These are phyloP conservation scores for Chaetophractus vellerosus DNA, from an alignment of 2,797 vertebrate species.

Conservation along the genomic window DNA sequence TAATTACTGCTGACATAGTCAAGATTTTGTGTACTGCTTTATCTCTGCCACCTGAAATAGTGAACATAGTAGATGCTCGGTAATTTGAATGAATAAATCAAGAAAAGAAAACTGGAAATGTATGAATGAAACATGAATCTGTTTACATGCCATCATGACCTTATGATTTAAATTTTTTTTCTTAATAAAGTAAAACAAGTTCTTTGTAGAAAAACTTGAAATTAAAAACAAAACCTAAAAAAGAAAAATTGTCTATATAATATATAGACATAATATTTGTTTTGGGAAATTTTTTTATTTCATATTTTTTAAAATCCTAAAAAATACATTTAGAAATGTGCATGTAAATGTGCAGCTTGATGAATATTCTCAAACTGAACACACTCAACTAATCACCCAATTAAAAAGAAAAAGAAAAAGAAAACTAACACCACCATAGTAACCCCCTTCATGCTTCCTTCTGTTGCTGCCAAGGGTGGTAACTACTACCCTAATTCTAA, in stretches of 20 bases:
- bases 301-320: neutral
- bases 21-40: slow-evolving; percentile 38
- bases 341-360: neutral
- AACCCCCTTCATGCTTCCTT: neutral
- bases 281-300: neutral
- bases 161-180: slow-evolving; percentile 14
- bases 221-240: neutral
- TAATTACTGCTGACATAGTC: slow-evolving; percentile 25
- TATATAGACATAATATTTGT: neutral
- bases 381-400: neutral
- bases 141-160: neutral
- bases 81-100: slow-evolving; percentile 21
- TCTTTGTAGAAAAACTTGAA: slow-evolving; percentile 28
- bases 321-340: neutral
- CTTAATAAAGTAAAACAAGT: neutral
- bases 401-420: neutral
- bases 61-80: neutral
- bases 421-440: neutral
- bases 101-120: slow-evolving; percentile 1
- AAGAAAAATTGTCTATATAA: neutral
- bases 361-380: slow-evolving; percentile 30
- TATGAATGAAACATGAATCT: neutral
- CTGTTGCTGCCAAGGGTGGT: neutral
- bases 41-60: neutral
- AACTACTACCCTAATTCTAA: neutral